Base-by-base conservation (phyloP, 1,140 invertebrate species). In the Polypedilum pembai region DNA sequence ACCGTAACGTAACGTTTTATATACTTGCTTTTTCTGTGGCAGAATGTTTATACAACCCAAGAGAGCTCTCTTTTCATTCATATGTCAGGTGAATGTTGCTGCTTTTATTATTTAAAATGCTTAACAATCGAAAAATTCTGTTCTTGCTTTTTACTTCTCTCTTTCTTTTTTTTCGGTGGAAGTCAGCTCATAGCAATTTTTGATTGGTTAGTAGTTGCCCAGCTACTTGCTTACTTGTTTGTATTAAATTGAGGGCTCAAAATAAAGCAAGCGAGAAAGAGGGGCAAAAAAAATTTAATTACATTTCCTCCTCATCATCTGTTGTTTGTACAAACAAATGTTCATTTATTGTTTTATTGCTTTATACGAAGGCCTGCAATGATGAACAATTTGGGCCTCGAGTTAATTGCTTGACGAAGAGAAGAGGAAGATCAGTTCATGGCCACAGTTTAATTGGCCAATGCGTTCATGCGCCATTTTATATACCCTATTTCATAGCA, bases 41-140 rank as follows among this genome's bases (percentile, higher is more conserved):
- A 56, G 45, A 8, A 56, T 56, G 45, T 56, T 56, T 12, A n/a
- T 15, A 56, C n/a, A n/a, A 56, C n/a, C 24, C 24, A n/a, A n/a
- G 24, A 33, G 24, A 33, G 24, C 45, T 56, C 45, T 56, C 41
- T 45, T 45, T 69, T 69, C 65, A 69, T 69, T 69, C 65, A 69
- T 69, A 18, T 69, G 65, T 69, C 65, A 69, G 65, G 65, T 69
- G 65, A 21, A 20, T 69, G 65, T 69, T 69, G 17, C 17, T 18
- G 8, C 17, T 69, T 69, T 69, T 69, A 69, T 69, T 69, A 69
- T 69, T 69, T 33, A 33, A 33, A 33, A 33, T 33, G 24, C 24
- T 33, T 5, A 33, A 33, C 24, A 33, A 33, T 33, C 24, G 24
- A 33, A 33, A 33, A 33, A 33, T 33, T 33, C 5, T 33, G 24